Conservation (phyloP, 2,888 invertebrate species). For the Chromoteleia sp. region DNA sequence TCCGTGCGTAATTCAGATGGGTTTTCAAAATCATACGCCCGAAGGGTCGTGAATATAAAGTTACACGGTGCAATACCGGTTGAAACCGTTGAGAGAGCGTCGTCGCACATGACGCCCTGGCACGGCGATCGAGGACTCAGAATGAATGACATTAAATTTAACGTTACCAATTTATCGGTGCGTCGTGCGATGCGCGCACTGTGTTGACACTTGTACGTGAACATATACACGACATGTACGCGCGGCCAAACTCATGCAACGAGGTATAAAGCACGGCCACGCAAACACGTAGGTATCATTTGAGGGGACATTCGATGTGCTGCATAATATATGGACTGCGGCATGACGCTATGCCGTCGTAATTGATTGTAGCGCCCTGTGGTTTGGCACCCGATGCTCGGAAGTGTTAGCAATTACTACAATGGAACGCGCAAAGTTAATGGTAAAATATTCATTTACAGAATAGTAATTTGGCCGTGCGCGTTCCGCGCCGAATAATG, state of each 20-base stretch:
- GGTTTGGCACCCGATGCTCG: conserved; percentile 82
- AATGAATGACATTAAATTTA: conserved; percentile 81
- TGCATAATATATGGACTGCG: conserved; percentile 80
- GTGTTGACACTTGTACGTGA: conserved; percentile 57
- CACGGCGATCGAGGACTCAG: conserved; percentile 53
- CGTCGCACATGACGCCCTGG: conserved; percentile 54
- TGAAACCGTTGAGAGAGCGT: too few relatives aligned
- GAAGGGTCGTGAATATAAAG: too few relatives aligned
- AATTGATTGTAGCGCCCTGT: conserved; percentile 82
- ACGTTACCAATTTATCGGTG: conserved; percentile 80
- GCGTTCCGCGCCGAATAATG: conserved; percentile 31
- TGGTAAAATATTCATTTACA: conserved; percentile 67
- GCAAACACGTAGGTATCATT: conserved; percentile 79
- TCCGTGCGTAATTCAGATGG: too few relatives aligned
- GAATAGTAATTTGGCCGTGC: conserved; percentile 55
- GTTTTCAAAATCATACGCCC: too few relatives aligned
- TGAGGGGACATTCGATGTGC: conserved; percentile 78
- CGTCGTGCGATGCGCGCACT: conserved; percentile 60
- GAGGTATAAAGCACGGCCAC: conserved; percentile 52
- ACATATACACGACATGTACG: too few relatives aligned
- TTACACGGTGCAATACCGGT: too few relatives aligned
- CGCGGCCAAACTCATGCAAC: conserved; percentile 28
- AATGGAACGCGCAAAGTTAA: conserved; percentile 80
- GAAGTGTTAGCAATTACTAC: conserved; percentile 81
- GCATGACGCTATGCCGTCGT: conserved; percentile 76